Percentiles rank a stretch among this genome's conserved stretches.
Conservation (phyloP, 2,113 vertebrate species). For the Rhinoptilus africanus region DNA sequence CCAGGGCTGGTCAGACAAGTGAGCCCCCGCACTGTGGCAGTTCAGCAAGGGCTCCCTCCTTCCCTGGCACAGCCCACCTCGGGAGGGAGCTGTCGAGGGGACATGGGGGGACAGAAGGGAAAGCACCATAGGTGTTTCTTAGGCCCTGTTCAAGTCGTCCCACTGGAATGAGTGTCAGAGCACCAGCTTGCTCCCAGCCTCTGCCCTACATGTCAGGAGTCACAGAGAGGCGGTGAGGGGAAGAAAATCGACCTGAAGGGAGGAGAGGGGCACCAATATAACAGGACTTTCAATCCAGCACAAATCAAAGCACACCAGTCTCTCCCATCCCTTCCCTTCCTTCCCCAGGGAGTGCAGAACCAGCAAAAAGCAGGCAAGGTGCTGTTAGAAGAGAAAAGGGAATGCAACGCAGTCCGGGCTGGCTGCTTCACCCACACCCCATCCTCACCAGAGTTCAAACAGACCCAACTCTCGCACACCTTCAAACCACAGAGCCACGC, state of each 20-base stretch:
- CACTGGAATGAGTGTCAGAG: background rate
- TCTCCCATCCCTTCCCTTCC: conserved; percentile 44
- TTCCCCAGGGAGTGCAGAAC: conserved; percentile 10
- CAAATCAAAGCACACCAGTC: conserved; percentile 26
- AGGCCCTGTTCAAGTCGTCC: conserved; percentile 46
- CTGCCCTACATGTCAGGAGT: conserved; percentile 34
- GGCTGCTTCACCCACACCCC: conserved; percentile 42
- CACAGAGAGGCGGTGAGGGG: conserved; percentile 12
- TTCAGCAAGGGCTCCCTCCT: background rate
- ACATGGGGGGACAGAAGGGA: background rate
- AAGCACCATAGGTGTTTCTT: conserved; percentile 1
- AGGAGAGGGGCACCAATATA: conserved; percentile 43
- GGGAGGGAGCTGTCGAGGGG: background rate
- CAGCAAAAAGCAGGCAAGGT: conserved; percentile 50
- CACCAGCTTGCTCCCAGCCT: conserved; percentile 19
- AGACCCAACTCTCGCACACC: conserved; percentile 3
- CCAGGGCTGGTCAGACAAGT: background rate
- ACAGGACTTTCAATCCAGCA: conserved; percentile 18
- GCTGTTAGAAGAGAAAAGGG: conserved; percentile 58
- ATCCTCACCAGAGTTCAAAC: conserved; percentile 46
- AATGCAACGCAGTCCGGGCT: background rate
- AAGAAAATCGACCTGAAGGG: conserved; percentile 29
- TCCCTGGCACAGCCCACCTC: background rate
- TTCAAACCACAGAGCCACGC: conserved; percentile 31
- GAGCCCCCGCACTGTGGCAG: background rate